These are phyloP conservation scores for Cantharis lateralis DNA, from an alignment of 2,888 invertebrate genomes.

Conservation along the genomic window DNA sequence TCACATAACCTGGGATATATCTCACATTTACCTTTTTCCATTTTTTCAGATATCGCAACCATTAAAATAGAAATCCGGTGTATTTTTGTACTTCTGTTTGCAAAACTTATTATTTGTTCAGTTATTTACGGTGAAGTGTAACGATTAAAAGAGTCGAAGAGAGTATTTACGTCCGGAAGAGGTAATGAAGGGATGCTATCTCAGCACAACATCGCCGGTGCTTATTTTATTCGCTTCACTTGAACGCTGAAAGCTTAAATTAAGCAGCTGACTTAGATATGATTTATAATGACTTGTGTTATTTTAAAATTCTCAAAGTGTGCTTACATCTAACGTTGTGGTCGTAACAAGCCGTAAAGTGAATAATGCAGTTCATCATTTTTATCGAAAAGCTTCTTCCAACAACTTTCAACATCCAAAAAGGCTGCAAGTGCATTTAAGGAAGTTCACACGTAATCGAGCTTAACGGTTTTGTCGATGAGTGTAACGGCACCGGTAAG, in stretches of 20 bases:
- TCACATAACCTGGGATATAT: not conserved
- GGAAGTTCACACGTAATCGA: not conserved
- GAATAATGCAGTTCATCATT: not conserved
- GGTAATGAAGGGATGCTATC: conserved; percentile 50
- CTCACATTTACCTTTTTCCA: not conserved
- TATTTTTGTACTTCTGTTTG: not conserved
- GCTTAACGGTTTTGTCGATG: not conserved
- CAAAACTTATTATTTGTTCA: not conserved
- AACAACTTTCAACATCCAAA: not conserved
- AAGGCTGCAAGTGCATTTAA: not conserved
- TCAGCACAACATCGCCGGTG: conserved; percentile 43
- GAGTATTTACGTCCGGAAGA: conserved; percentile 43
- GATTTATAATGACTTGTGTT: conserved; percentile 47
- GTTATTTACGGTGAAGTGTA: conserved; percentile 22
- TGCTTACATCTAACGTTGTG: not conserved
- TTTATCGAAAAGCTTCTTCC: not conserved
- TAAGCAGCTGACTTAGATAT: conserved; percentile 50
- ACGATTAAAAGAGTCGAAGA: conserved; percentile 14
- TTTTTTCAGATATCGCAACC: not conserved
- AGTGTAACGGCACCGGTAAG: no score
- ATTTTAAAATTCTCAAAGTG: conserved; percentile 40
- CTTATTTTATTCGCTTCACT: conserved; percentile 41
- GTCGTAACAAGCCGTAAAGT: not conserved
- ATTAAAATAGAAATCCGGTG: not conserved
- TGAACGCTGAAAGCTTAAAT: conserved; percentile 46